These are phyloP conservation scores for Probosciger aterrimus DNA, from an alignment of 2,113 vertebrate genomes.

Conservation along the genomic window DNA sequence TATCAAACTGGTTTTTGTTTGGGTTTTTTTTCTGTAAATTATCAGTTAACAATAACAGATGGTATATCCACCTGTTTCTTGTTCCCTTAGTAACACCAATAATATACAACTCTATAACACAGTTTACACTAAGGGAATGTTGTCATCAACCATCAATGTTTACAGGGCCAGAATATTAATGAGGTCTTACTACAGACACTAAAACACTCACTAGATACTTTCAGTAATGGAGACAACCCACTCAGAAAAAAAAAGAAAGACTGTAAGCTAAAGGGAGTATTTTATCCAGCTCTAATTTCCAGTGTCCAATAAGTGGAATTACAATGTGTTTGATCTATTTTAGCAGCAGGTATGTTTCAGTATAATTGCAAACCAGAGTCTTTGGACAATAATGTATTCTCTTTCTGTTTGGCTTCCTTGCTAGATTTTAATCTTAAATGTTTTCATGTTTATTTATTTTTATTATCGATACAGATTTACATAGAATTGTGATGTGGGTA, in stretches of 20 bases:
- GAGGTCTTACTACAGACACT: not conserved
- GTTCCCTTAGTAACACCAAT: slow-evolving; percentile 44
- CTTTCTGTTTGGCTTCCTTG: not conserved
- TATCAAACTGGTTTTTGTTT: not conserved
- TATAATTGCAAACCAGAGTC: not conserved
- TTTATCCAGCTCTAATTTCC: not conserved
- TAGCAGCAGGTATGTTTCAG: not conserved
- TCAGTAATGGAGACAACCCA: not conserved
- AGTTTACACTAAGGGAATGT: not conserved
- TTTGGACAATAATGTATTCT: not conserved
- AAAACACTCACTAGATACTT: not conserved
- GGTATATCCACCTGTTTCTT: slow-evolving; percentile 31
- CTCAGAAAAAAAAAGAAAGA: not conserved
- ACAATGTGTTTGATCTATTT: not conserved
- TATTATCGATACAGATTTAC: not conserved
- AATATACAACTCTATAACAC: slow-evolving; percentile 31
- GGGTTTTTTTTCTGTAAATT: not conserved
- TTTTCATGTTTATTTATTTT: not conserved
- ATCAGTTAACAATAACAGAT: slow-evolving; percentile 33
- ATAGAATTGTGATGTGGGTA: not conserved
- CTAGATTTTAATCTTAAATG: not conserved
- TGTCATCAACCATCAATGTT: slow-evolving; percentile 1
- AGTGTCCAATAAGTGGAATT: not conserved
- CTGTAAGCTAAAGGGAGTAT: not conserved
- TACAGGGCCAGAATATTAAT: not conserved